These are phyloP conservation scores for Hyposoter dolosus DNA, from an alignment of 2,888 invertebrate species.

Conservation along the genomic window DNA sequence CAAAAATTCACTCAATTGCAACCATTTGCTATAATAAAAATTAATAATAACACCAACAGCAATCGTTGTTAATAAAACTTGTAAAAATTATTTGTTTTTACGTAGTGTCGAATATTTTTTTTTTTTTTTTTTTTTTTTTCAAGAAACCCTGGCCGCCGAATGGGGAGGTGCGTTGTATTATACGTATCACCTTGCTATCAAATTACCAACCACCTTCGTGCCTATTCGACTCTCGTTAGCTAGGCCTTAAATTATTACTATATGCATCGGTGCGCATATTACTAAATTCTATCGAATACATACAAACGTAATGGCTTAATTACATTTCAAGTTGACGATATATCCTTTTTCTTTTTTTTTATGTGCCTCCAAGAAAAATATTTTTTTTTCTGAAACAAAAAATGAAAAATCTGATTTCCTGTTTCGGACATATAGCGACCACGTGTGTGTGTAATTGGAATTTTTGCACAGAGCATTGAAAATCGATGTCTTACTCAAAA, in stretches of 20 bases:
- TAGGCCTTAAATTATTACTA: slow-evolving; percentile 4
- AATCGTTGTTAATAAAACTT: too few species aligned
- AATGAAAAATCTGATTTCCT: neutral
- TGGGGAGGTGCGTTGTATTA: too few species aligned
- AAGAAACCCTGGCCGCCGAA: neutral
- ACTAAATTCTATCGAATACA: neutral
- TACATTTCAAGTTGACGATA: neutral
- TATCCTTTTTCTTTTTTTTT: neutral
- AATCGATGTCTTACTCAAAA: too few species aligned
- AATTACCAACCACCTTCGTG: slow-evolving; percentile 22
- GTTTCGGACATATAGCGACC: neutral
- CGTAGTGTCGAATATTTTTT: neutral
- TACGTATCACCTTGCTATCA: slow-evolving; percentile 4
- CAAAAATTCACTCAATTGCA: neutral
- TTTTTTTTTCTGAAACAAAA: neutral
- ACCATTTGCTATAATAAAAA: neutral
- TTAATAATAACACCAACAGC: too few species aligned
- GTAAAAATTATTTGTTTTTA: neutral
- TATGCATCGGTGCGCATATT: neutral
- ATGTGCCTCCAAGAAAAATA: neutral
- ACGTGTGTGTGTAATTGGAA: neutral
- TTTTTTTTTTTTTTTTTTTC: too few species aligned
- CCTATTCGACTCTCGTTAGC: neutral
- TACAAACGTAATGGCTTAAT: neutral
- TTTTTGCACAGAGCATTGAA: too few species aligned